phyloP scores from a whole-genome alignment of 2,888 invertebrate species.

The Pherbina coryleti region DNA sequence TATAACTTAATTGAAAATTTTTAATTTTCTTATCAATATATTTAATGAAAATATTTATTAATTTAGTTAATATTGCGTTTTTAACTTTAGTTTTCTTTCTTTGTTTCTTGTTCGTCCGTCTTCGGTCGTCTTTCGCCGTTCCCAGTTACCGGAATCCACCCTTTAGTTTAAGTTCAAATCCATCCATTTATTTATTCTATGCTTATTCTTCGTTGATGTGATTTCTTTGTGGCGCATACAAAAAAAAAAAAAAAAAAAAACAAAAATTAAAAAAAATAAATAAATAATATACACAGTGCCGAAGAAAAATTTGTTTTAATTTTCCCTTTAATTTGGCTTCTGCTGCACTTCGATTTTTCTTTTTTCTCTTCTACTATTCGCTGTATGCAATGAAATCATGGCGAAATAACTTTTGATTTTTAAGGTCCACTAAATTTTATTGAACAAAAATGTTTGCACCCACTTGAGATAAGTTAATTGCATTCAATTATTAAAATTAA shows the following conservation, averaged over 20 bases:
- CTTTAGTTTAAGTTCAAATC: slow-evolving; percentile 6
- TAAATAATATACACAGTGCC: neutral
- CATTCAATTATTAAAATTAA: neutral
- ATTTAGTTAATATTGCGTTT: neutral
- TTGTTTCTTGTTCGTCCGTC: neutral
- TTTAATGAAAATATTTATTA: neutral
- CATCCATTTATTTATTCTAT: neutral
- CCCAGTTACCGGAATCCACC: neutral
- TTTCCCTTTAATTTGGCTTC: neutral
- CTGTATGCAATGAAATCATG: neutral
- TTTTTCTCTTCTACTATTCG: neutral
- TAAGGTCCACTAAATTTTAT: too few species aligned
- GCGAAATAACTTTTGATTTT: neutral
- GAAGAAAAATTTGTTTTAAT: neutral
- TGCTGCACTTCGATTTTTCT: slow-evolving; percentile 11
- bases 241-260: slow-evolving; percentile 5
- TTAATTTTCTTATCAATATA: neutral
- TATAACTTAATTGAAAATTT: neutral
- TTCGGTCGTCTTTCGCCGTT: neutral
- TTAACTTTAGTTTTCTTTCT: neutral
- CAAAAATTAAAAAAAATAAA: neutral
- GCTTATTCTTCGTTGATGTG: slow-evolving; percentile 6
- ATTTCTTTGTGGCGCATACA: slow-evolving; percentile 8
- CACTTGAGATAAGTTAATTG: neutral
- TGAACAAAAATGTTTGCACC: too few species aligned